phyloP scores from a whole-genome alignment of 2,113 vertebrate species.

The Potamarius usumacintae region DNA sequence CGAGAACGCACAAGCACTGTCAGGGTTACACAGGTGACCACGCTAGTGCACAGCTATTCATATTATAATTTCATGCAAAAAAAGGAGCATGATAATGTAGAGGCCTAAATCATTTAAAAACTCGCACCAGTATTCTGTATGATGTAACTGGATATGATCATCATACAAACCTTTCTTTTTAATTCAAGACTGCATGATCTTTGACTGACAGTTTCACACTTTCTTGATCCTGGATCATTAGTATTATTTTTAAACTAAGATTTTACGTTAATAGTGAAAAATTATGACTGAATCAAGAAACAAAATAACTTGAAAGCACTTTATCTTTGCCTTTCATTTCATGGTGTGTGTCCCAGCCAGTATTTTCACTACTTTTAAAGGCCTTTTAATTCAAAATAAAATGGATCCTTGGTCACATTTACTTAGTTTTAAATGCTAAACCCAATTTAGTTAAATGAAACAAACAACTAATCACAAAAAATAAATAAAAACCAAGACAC shows the following conservation, averaged over 20 bases:
- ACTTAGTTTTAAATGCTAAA: not conserved
- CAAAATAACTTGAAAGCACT: not conserved
- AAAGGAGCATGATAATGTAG: not conserved
- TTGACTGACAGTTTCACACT: not conserved
- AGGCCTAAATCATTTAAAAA: not conserved
- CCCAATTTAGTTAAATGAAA: not conserved
- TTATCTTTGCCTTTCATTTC: not conserved
- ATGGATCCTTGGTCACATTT: no score
- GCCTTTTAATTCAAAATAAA: not conserved
- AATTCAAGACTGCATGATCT: not conserved
- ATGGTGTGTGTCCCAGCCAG: no score
- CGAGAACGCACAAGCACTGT: not conserved
- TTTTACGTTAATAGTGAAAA: not conserved
- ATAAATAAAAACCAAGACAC: not conserved
- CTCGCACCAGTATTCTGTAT: not conserved
- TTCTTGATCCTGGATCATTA: no score
- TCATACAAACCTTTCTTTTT: not conserved
- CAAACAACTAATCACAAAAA: not conserved
- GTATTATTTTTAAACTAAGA: not conserved
- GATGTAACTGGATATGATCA: not conserved
- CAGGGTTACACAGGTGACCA: not conserved
- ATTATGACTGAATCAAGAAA: not conserved
- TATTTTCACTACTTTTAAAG: no score
- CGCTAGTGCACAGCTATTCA: not conserved
- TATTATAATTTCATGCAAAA: not conserved